A percentile compares a stretch with the other conserved stretches of the same genome.
phyloP scores from a whole-genome alignment of 2,113 vertebrate species.

The Colaptes auratus region DNA sequence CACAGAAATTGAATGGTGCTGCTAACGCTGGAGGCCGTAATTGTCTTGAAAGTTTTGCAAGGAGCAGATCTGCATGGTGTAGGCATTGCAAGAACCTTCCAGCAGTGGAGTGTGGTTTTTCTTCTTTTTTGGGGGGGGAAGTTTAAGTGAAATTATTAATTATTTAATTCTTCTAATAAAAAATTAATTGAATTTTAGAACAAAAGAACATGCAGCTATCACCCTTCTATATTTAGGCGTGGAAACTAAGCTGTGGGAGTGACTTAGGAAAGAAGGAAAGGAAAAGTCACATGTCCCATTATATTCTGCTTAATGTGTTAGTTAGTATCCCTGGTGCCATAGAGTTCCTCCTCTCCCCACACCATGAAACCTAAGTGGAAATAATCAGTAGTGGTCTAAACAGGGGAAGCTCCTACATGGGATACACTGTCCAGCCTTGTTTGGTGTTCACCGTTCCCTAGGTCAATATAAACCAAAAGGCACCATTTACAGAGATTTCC shows the following conservation, averaged over 20 bases:
- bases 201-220: conserved; percentile 17
- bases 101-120: not conserved
- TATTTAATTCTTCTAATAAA: conserved; percentile 49
- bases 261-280: not conserved
- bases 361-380: not conserved
- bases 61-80: not conserved
- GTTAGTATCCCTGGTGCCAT: not conserved
- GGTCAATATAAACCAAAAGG: not conserved
- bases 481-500: fast-evolving
- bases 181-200: conserved; percentile 59
- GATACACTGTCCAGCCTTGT: fast-evolving
- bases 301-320: not conserved
- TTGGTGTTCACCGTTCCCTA: not conserved
- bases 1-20: conserved; percentile 7
- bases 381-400: not conserved
- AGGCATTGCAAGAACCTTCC: not conserved
- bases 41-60: conserved; percentile 11
- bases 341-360: not conserved
- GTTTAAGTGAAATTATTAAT: conserved; percentile 41
- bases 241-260: not conserved
- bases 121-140: not conserved
- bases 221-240: conserved; percentile 26
- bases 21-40: not conserved
- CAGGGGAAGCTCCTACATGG: not conserved
- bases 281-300: conserved; percentile 15